These are phyloP conservation scores for Solenodon paradoxus DNA, from an alignment of 2,113 vertebrate species.

Conservation along the genomic window DNA sequence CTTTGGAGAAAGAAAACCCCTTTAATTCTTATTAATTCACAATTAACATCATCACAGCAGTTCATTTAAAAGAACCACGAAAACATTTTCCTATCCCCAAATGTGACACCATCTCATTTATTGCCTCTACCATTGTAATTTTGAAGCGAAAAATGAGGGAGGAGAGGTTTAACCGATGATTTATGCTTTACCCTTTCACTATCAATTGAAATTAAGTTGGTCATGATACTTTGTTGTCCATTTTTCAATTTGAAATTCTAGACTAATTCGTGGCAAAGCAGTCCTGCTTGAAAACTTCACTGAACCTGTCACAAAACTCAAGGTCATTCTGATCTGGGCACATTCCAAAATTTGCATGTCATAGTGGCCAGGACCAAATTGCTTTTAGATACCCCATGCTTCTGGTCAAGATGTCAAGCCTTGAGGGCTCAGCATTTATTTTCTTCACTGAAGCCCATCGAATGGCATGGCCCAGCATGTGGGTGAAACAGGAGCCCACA, in stretches of 20 bases:
- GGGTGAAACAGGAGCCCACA: slow-evolving; percentile 85
- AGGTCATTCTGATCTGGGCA: slow-evolving; percentile 89
- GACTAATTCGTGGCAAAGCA: slow-evolving; percentile 81
- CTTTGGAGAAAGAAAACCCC: neutral
- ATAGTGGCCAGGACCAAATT: slow-evolving; percentile 83
- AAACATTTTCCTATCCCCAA: neutral
- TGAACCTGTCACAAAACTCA: slow-evolving; percentile 89
- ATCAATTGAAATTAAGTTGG: neutral
- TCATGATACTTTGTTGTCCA: slow-evolving; percentile 14
- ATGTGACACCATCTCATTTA: neutral
- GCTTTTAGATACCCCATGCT: slow-evolving; percentile 78
- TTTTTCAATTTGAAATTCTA: slow-evolving; percentile 21
- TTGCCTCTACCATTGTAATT: neutral
- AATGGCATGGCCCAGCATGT: slow-evolving; percentile 84
- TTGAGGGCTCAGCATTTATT: slow-evolving; percentile 80
- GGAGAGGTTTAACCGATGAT: neutral
- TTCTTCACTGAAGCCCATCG: slow-evolving; percentile 82
- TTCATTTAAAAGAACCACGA: neutral
- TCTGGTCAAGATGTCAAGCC: slow-evolving; percentile 88
- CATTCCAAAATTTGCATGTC: slow-evolving; percentile 91
- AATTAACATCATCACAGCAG: neutral
- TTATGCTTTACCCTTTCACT: neutral
- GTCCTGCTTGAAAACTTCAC: slow-evolving; percentile 89
- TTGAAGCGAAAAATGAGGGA: neutral
- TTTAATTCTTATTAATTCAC: neutral